These are phyloP conservation scores for Opisthograptis luteolata DNA, from an alignment of 2,888 invertebrate genomes.

Conservation along the genomic window DNA sequence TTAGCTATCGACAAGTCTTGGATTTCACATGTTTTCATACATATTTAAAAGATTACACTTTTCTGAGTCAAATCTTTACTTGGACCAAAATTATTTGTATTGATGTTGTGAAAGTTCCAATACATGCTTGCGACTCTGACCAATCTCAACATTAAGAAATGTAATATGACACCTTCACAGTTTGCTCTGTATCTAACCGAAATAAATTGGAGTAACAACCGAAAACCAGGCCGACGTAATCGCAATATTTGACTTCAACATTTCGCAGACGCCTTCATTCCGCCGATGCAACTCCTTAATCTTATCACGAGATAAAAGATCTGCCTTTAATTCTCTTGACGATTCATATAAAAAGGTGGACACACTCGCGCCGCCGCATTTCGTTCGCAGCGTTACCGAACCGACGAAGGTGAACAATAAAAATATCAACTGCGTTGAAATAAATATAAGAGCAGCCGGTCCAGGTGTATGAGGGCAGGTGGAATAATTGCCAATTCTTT, in stretches of 20 bases:
- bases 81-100: too few species aligned
- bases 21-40: too few species aligned
- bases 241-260: constrained; percentile 16
- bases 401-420: constrained; percentile 75
- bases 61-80: too few species aligned
- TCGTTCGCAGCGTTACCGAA: constrained; percentile 64
- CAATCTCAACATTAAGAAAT: too few species aligned
- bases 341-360: constrained; percentile 52
- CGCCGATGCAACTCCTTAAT: constrained; percentile 35
- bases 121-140: too few species aligned
- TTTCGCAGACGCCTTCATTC: constrained; percentile 29
- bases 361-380: constrained; percentile 52
- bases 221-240: constrained; percentile 13
- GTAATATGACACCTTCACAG: background rate
- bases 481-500: constrained; percentile 84
- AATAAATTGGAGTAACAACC: constrained; percentile 4
- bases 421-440: constrained; percentile 79
- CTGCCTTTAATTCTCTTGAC: constrained; percentile 47
- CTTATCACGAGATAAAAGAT: constrained; percentile 41
- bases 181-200: background rate
- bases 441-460: constrained; percentile 81
- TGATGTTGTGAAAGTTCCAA: too few species aligned
- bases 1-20: too few species aligned
- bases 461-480: constrained; percentile 81
- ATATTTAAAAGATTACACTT: too few species aligned